Base-by-base conservation (phyloP, 2,888 invertebrate species). In the Drosophila melanosoma region DNA sequence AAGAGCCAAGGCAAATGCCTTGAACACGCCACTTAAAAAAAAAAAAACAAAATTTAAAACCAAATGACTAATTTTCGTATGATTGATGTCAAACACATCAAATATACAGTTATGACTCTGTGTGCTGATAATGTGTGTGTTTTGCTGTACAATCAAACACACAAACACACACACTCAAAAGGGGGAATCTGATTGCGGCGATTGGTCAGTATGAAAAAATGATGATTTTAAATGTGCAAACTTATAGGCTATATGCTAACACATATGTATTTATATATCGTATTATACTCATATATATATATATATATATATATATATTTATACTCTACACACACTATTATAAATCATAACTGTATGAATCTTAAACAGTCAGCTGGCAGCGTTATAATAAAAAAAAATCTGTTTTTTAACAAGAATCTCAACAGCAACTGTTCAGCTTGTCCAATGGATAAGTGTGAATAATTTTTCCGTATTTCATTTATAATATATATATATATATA, bases 261-360 rank as follows among this genome's bases (percentile, higher is more conserved):
- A 65, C 35, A 52, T n/a, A 33, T 26, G 60, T 53, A 62, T 38
- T 61, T 33, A 42, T 35, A 49, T 66, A 33, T 61, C 42, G 29
- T 29, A 29, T 2, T 29, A 29, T 29, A 26, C 26, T 26, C 26
- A 29, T 6, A 5, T 6, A 29, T 29, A 29, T 29, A 4, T 29
- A 29, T 29, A 2, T 29, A 29, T 29, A 29, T 6, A 5, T 6
- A 29, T 29, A 29, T 29, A 4, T 29, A 29, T 29, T 59, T 29
- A 42, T 35, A 26, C 38, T 35, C 15, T 8, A 45, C 20, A 7
- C 17, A 66, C 61, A 67, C 65, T 12, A 54, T 54, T 72, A 82
- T 89, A 85, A 85, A 90, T 85, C 86, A 87, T 84, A 79, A 76
- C 62, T 66, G 79, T 70, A 72, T 77, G 90, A 89, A 88, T 85